Evolutionary conservation across 2,888 invertebrate species (phyloP).

Genomic region (Masnerella sp.): DNA sequence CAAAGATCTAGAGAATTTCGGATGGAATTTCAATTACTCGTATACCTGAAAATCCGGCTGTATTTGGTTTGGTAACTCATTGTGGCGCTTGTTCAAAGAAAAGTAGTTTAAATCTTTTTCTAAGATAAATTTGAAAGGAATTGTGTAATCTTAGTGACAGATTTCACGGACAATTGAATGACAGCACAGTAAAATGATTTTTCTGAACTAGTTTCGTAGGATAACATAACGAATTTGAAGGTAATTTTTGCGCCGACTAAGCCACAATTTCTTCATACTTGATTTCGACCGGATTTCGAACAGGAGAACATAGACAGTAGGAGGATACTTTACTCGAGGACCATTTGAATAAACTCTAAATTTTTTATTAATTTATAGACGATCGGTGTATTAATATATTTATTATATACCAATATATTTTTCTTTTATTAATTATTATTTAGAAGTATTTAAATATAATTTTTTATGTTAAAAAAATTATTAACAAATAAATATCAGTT

Average conservation of each 20-base stretch:
- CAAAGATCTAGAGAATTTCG: not conserved
- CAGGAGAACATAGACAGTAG: constrained; percentile 38
- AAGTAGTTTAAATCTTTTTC: not conserved
- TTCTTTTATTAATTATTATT: too few relatives aligned
- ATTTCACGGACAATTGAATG: constrained; percentile 44
- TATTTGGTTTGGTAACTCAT: not conserved
- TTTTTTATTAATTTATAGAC: too few relatives aligned
- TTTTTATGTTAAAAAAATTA: too few relatives aligned
- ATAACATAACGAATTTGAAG: constrained; percentile 35
- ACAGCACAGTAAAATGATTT: constrained; percentile 48
- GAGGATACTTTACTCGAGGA: not conserved
- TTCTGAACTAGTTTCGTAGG: constrained; percentile 50
- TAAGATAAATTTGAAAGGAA: not conserved
- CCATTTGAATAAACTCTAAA: too few relatives aligned
- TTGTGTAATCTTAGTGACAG: constrained; percentile 25
- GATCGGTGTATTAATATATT: too few relatives aligned
- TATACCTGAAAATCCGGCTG: not conserved
- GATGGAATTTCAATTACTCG: not conserved
- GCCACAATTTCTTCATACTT: constrained; percentile 45
- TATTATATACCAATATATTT: too few relatives aligned
- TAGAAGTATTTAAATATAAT: too few relatives aligned
- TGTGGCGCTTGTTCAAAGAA: not conserved
- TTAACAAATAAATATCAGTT: too few relatives aligned
- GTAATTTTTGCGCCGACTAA: constrained; percentile 29
- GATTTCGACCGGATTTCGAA: constrained; percentile 38